Base-by-base conservation (phyloP, 2,113 vertebrate genomes). In the Corythornis vintsioides region DNA sequence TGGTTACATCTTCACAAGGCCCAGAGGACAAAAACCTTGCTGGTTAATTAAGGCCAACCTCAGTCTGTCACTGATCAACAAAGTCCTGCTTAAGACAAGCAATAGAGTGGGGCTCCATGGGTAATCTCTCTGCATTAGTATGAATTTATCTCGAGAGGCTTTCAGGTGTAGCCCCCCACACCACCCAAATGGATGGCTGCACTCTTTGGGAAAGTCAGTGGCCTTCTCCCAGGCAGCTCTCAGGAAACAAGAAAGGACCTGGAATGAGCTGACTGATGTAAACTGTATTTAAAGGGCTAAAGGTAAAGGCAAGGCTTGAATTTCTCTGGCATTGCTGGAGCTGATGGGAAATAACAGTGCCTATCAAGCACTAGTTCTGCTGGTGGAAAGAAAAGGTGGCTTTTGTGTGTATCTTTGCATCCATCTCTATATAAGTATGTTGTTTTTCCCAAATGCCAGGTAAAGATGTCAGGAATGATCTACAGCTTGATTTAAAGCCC, bases 151-250 rank as follows among this genome's bases (percentile, higher is more conserved):
- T 97, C 94, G 90, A 92, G 97, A 96, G 94, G 95, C 95, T 97
- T 97, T 96, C 97, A 93, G 73, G 91, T 84, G 95, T 96, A 90
- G 90, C 93, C 90, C 94, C 93, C 86, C 24, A 50, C 21, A 65
- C 94, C 33, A 40, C 94, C 94, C 77, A 13, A 96, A 97, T 20
- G 97, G 97, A 96, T 97, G 96, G 96, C 97, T 98, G 98, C 96
- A 96, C 94, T 72, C 94, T 96, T 95, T 96, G 96, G 97, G 95
- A 94, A 94, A 97, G 94, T 55, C 96, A 86, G 96, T 80, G 96
- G 97, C 95, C 96, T 97, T 97, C 97, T 97, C 97, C 95, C 93
- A 96, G 94, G 97, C 97, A 97, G 91, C 96, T 98, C 97, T 97
- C 97, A 98, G 95, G 89, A 89, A 64, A n/a, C 50, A 91, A 88